A percentile compares a stretch with the other conserved stretches of the same genome.
Evolutionary conservation across 2,113 vertebrate species (phyloP).

Genomic region (Hystrix brachyura): DNA sequence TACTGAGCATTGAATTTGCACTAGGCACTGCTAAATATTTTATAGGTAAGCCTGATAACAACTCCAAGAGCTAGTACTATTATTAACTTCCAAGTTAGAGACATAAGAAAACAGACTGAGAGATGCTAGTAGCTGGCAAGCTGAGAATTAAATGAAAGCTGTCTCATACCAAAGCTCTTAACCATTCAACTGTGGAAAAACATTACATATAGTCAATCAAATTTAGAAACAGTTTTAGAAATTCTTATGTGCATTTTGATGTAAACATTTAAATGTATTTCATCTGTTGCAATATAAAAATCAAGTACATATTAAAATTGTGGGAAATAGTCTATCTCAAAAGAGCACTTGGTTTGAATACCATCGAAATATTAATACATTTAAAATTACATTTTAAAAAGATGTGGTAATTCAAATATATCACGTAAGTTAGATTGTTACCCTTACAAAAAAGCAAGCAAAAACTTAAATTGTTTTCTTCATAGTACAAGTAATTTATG

Average conservation of each 20-base stretch:
- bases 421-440: slow-evolving; percentile 28
- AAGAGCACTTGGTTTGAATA: slow-evolving; percentile 12
- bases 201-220: background rate
- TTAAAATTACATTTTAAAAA: background rate
- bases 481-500: slow-evolving; percentile 10
- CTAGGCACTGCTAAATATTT: background rate
- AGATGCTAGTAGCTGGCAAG: background rate
- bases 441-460: background rate
- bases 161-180: background rate
- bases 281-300: slow-evolving; percentile 9
- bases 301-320: background rate
- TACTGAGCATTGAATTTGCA: background rate
- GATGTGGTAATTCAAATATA: slow-evolving; percentile 39
- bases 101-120: background rate
- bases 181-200: background rate
- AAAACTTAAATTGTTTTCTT: slow-evolving; percentile 44
- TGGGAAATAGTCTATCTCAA: background rate
- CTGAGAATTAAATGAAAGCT: background rate
- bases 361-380: background rate
- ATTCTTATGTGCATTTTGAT: background rate
- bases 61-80: background rate
- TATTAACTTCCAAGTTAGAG: background rate
- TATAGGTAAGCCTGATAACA: background rate
- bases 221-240: slow-evolving; percentile 50
- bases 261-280: slow-evolving; percentile 48